Evolutionary conservation across 2,888 invertebrate genomes (phyloP).

Genomic region (Subacronicta megacephala): DNA sequence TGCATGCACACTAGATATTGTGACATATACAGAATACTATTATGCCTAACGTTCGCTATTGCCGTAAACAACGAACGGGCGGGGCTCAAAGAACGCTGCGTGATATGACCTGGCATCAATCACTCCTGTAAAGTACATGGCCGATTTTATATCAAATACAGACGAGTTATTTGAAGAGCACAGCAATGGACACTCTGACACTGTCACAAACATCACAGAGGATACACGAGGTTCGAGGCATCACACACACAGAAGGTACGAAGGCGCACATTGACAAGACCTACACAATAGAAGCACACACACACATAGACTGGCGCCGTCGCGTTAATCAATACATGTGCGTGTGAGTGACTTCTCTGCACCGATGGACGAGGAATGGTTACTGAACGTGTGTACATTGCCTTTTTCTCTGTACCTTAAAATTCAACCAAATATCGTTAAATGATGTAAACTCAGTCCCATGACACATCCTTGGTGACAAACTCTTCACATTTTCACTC

Average conservation of each 20-base stretch:
- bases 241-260: constrained; percentile 77
- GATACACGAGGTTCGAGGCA: constrained; percentile 83
- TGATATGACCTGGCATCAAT: constrained; percentile 73
- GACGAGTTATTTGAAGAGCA: constrained; percentile 76
- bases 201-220: constrained; percentile 85
- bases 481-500: constrained; percentile 59
- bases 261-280: constrained; percentile 76
- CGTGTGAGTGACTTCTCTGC: constrained; percentile 90
- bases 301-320: constrained; percentile 86
- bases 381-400: constrained; percentile 60
- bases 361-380: constrained; percentile 68
- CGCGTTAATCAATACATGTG: constrained; percentile 92
- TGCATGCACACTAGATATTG: constrained; percentile 90
- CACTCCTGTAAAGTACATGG: constrained; percentile 75
- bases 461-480: constrained; percentile 46
- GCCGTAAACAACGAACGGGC: constrained; percentile 77
- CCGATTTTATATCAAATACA: constrained; percentile 73
- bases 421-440: constrained; percentile 33
- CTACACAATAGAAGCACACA: constrained; percentile 80
- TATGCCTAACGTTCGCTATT: constrained; percentile 85
- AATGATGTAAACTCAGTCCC: constrained; percentile 43
- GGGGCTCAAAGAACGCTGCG: constrained; percentile 81
- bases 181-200: constrained; percentile 80
- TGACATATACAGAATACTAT: constrained; percentile 87
- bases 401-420: constrained; percentile 70